phyloP scores from a whole-genome alignment of 2,797 vertebrate species.

The Crocidura indochinensis region DNA sequence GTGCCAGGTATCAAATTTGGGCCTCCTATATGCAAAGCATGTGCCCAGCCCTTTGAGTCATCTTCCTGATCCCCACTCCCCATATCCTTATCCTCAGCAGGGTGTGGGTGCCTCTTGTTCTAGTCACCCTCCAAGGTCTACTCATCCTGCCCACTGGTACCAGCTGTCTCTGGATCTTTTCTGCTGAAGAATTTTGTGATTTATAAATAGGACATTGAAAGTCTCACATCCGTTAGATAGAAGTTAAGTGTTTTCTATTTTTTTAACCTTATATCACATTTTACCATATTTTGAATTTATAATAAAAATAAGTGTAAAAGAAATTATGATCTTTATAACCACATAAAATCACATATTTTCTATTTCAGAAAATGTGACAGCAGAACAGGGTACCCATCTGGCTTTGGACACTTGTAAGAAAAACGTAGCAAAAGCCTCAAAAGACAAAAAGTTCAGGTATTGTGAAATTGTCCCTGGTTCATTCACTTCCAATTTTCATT shows the following conservation, averaged over 20 bases:
- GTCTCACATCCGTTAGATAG: not conserved
- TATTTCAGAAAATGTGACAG: slow-evolving; percentile 87
- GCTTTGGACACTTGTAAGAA: slow-evolving; percentile 85
- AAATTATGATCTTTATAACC: slow-evolving; percentile 21
- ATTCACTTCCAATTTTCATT: not conserved
- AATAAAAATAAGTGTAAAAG: slow-evolving; percentile 54
- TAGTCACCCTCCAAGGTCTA: too few species aligned
- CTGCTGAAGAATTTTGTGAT: not conserved
- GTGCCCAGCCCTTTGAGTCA: too few species aligned
- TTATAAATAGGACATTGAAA: not conserved
- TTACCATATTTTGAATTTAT: slow-evolving; percentile 66
- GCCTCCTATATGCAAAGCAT: too few species aligned
- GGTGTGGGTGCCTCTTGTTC: not conserved
- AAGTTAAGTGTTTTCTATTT: not conserved
- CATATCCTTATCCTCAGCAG: not conserved
- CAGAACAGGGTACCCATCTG: slow-evolving; percentile 47
- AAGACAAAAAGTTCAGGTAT: slow-evolving; percentile 93
- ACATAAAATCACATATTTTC: slow-evolving; percentile 10
- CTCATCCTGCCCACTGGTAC: not conserved
- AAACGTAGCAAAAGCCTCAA: slow-evolving; percentile 85
- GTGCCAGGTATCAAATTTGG: too few species aligned
- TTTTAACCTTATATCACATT: slow-evolving; percentile 2
- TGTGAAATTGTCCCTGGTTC: not conserved
- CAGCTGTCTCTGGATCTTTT: not conserved
- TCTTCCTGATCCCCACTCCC: not conserved